Conservation (phyloP, 2,888 invertebrate genomes). For the Sarcophaga carnaria region DNA sequence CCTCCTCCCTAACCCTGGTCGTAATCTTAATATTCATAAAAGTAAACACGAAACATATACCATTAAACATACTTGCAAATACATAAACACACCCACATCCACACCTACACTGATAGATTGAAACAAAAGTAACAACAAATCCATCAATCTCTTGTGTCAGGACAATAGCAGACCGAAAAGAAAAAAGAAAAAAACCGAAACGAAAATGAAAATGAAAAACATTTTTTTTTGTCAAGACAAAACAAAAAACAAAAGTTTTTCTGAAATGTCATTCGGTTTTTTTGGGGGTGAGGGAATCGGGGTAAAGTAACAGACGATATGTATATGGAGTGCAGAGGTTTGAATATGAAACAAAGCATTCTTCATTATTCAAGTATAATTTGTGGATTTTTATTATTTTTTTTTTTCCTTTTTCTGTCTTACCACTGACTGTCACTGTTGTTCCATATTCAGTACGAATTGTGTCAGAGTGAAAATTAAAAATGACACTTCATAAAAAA, state of each 20-base stretch:
- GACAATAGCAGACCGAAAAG: not conserved
- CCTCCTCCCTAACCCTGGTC: too few species aligned
- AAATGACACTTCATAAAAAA: conserved; percentile 19
- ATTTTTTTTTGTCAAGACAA: not conserved
- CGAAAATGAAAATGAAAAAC: too few species aligned
- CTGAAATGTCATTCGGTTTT: not conserved
- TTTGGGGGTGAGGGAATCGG: not conserved
- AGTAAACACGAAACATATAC: too few species aligned
- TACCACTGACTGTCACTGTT: not conserved
- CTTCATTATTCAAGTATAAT: conserved; percentile 5
- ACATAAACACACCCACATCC: not conserved
- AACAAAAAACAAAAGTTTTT: conserved; percentile 3
- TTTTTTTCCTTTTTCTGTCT: not conserved
- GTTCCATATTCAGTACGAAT: not conserved
- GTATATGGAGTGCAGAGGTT: too few species aligned
- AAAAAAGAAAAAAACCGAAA: too few species aligned
- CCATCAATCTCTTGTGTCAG: not conserved
- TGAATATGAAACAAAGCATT: not conserved
- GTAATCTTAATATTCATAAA: too few species aligned
- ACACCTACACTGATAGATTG: not conserved
- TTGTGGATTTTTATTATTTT: not conserved
- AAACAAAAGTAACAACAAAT: conserved; percentile 1
- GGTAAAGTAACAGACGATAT: not conserved
- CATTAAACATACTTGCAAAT: too few species aligned
- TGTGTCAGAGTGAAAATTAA: conserved; percentile 25